phyloP scores from a whole-genome alignment of 2,113 vertebrate genomes.

The Merops nubicus region DNA sequence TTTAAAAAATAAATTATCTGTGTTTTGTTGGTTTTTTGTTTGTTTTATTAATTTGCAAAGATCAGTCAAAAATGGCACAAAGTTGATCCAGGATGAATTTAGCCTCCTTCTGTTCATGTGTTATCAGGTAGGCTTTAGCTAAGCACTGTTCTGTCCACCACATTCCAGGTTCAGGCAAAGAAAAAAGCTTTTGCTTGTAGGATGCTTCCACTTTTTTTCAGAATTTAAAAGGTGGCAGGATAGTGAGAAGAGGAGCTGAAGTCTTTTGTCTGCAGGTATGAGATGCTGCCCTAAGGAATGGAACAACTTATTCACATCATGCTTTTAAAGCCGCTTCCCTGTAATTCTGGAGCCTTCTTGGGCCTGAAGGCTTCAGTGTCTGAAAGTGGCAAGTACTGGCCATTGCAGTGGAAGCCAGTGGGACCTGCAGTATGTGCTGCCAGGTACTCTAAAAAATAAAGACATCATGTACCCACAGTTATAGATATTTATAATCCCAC shows the following conservation, averaged over 20 bases:
- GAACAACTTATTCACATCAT: background rate
- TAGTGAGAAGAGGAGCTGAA: background rate
- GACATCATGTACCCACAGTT: background rate
- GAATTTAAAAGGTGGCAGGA: background rate
- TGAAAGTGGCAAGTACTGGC: background rate
- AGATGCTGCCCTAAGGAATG: background rate
- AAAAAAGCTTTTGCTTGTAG: background rate
- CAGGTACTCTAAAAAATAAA: background rate
- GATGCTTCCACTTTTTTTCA: background rate
- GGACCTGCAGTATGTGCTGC: background rate
- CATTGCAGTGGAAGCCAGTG: background rate
- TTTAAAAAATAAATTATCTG: background rate
- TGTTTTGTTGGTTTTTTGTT: background rate
- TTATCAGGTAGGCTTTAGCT: background rate
- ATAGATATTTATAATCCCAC: background rate
- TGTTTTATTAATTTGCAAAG: background rate
- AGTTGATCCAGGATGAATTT: background rate
- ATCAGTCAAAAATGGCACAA: background rate
- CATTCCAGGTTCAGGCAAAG: background rate
- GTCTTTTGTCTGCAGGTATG: background rate
- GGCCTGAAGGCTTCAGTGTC: background rate
- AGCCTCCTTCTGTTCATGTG: background rate
- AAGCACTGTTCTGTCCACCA: background rate
- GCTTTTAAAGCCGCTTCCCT: background rate
- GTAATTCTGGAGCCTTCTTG: background rate